Percentiles rank a stretch among this genome's conserved stretches.
Evolutionary conservation across 2,113 vertebrate genomes (phyloP).

Genomic region (Tichodroma muraria): DNA sequence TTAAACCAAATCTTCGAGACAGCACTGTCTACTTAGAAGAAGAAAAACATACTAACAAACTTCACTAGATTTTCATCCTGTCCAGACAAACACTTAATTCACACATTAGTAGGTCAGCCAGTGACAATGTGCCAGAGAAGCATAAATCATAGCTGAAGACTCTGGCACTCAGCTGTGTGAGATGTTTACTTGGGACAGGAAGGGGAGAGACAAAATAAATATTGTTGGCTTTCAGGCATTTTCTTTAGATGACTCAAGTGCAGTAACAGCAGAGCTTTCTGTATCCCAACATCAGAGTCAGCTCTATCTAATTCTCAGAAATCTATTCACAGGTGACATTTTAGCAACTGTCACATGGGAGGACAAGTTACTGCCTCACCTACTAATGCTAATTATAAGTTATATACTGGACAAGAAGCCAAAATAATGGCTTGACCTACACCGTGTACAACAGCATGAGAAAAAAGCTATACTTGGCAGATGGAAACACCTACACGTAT

Average conservation of each 20-base stretch:
- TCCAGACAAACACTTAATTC: not conserved
- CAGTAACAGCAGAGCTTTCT: not conserved
- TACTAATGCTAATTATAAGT: conserved; percentile 8
- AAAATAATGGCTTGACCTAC: not conserved
- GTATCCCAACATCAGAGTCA: not conserved
- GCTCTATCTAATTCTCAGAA: not conserved
- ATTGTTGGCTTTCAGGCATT: not conserved
- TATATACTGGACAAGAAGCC: not conserved
- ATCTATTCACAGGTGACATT: not conserved
- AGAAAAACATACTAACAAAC: not conserved
- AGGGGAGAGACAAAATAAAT: not conserved
- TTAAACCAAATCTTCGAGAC: not conserved
- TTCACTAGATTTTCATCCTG: not conserved
- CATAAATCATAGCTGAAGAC: not conserved
- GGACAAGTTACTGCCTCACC: not conserved
- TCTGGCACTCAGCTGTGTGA: not conserved
- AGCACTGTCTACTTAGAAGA: not conserved
- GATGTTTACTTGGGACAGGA: not conserved
- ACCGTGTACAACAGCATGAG: not conserved
- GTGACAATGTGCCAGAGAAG: not conserved
- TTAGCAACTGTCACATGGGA: not conserved
- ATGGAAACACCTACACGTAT: not conserved
- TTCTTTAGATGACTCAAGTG: not conserved
- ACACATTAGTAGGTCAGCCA: not conserved
- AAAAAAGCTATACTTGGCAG: not conserved